These are phyloP conservation scores for Periophthalmus modestus DNA, from an alignment of 2,113 vertebrate species.

Conservation along the genomic window DNA sequence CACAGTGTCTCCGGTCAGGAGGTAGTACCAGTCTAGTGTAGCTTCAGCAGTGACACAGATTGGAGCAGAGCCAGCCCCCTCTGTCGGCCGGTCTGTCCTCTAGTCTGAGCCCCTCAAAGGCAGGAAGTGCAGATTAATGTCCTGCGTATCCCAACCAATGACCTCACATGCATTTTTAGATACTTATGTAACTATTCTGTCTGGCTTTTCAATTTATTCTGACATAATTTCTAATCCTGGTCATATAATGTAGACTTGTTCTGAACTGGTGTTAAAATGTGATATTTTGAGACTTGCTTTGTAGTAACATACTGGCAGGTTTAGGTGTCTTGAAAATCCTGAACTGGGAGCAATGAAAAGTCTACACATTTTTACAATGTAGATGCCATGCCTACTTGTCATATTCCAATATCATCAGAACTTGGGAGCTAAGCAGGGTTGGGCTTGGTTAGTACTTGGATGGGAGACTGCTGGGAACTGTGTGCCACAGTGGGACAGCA, in stretches of 20 bases:
- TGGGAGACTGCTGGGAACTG: no score
- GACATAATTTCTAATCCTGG: slow-evolving; percentile 1
- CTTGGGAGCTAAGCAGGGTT: no score
- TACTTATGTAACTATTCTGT: neutral
- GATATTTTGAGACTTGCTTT: neutral
- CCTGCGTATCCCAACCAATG: slow-evolving; percentile 4
- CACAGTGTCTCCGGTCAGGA: neutral
- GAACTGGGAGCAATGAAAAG: no score
- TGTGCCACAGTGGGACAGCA: no score
- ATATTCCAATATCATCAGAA: no score
- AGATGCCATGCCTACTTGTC: no score
- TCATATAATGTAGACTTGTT: neutral
- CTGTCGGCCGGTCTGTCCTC: neutral
- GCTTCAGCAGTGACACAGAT: neutral
- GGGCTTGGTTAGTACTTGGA: no score
- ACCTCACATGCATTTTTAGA: slow-evolving; percentile 1
- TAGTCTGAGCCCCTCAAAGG: neutral
- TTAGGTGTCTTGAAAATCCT: neutral
- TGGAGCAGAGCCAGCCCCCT: neutral
- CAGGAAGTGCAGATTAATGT: slow-evolving; percentile 9
- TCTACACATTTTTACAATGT: no score
- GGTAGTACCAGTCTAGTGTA: neutral
- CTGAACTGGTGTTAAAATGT: neutral
- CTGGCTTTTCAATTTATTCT: neutral
- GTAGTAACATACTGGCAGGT: no score